Conservation (phyloP, 1,140 invertebrate genomes). For the Drosophila paulistorum region DNA sequence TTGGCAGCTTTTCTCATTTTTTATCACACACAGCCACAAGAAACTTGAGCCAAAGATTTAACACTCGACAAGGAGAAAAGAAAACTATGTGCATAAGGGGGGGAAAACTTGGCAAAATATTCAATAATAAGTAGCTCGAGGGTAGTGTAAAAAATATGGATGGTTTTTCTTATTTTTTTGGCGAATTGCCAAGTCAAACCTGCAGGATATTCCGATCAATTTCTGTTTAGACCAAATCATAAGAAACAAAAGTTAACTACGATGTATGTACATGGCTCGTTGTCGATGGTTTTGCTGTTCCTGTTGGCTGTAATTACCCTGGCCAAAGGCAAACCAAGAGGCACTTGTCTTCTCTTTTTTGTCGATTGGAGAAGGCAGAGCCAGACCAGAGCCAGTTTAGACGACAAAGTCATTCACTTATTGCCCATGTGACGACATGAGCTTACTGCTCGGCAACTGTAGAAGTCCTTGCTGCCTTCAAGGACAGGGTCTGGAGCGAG, state of each 20-base stretch:
- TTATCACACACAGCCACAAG: slow-evolving; percentile 20
- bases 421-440: slow-evolving; percentile 66
- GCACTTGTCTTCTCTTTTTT: slow-evolving; percentile 6
- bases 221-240: slow-evolving; percentile 56
- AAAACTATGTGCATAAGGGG: neutral
- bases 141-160: slow-evolving; percentile 38
- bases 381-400: slow-evolving; percentile 39
- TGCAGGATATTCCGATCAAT: slow-evolving; percentile 48
- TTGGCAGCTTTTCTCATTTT: slow-evolving; percentile 40
- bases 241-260: slow-evolving; percentile 36
- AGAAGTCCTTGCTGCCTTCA: neutral
- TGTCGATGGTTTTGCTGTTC: slow-evolving; percentile 1
- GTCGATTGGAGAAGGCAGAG: neutral
- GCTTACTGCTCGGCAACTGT: slow-evolving; percentile 21
- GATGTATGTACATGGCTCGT: neutral
- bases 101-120: slow-evolving; percentile 48
- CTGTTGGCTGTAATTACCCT: slow-evolving; percentile 41
- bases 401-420: slow-evolving; percentile 70
- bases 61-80: slow-evolving; percentile 36
- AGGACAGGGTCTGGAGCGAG: slow-evolving; percentile 1
- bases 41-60: slow-evolving; percentile 36
- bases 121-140: slow-evolving; percentile 28
- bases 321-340: slow-evolving; percentile 26
- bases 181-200: neutral
- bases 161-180: neutral